Conservation (phyloP, 2,113 vertebrate genomes). For the Pagrus major region DNA sequence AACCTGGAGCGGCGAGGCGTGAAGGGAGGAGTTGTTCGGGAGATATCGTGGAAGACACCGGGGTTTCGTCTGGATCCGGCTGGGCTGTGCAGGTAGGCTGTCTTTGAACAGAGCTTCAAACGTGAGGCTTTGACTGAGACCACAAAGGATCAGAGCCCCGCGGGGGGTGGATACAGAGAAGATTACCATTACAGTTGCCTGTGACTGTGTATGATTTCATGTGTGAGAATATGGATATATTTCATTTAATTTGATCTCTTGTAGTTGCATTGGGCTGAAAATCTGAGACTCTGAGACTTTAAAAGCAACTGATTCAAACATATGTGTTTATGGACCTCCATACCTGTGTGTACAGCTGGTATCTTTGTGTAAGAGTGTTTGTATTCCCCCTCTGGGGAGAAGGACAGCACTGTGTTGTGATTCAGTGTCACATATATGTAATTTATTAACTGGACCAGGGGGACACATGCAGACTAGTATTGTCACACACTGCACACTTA, state of each 20-base stretch:
- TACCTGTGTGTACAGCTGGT: neutral
- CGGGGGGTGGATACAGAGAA: conserved; percentile 3
- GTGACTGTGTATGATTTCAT: neutral
- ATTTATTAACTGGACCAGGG: conserved; percentile 29
- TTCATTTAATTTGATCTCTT: conserved; percentile 13
- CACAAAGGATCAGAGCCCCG: conserved; percentile 47
- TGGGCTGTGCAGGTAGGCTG: conserved; percentile 30
- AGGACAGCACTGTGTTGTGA: neutral
- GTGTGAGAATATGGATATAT: neutral
- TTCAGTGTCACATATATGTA: conserved; percentile 11
- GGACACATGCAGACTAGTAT: conserved; percentile 10
- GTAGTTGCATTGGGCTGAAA: neutral
- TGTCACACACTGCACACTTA: conserved; percentile 29
- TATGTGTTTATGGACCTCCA: too few relatives aligned
- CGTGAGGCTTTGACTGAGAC: conserved; percentile 36
- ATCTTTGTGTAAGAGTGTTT: conserved; percentile 12
- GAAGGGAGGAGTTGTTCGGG: neutral
- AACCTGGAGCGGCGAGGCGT: neutral
- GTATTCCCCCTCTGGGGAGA: neutral
- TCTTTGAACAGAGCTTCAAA: conserved; percentile 69
- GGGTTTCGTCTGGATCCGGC: conserved; percentile 50
- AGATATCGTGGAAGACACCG: conserved; percentile 22
- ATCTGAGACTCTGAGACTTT: neutral
- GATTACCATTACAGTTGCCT: conserved; percentile 32
- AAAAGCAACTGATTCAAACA: neutral